Evolutionary conservation across 2,888 invertebrate genomes (phyloP).

Genomic region (Leistus spinibarbis): DNA sequence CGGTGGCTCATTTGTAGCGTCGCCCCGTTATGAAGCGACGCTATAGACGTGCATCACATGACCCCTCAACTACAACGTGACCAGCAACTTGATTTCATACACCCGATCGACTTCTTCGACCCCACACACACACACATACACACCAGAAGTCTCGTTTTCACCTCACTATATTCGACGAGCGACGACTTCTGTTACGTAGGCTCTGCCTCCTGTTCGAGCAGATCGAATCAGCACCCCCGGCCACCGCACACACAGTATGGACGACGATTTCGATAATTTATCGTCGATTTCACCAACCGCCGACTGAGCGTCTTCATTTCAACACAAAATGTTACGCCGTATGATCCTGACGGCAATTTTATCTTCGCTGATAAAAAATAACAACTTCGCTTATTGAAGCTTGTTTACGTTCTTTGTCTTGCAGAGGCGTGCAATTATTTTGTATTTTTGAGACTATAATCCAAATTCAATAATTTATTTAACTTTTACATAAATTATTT

Average conservation of each 20-base stretch:
- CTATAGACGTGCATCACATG: slow-evolving; percentile 31
- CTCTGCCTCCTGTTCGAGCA: neutral
- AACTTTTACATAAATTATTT: no score
- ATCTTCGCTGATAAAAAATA: slow-evolving; percentile 27
- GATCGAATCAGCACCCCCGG: slow-evolving; percentile 2
- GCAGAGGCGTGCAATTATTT: neutral
- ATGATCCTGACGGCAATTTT: slow-evolving; percentile 17
- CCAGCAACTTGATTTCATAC: slow-evolving; percentile 15
- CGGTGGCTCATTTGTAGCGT: slow-evolving; percentile 35
- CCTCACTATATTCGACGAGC: slow-evolving; percentile 7
- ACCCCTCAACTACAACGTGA: slow-evolving; percentile 26
- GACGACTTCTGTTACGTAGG: neutral
- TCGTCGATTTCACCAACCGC: slow-evolving; percentile 24
- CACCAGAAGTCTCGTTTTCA: slow-evolving; percentile 12
- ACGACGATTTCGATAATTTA: slow-evolving; percentile 30
- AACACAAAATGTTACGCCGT: slow-evolving; percentile 1
- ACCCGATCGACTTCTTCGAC: neutral
- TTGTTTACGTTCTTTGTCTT: neutral
- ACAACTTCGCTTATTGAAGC: slow-evolving; percentile 24
- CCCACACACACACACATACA: neutral
- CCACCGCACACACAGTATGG: slow-evolving; percentile 1
- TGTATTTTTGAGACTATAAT: neutral
- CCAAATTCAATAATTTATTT: no score
- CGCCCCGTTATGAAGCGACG: slow-evolving; percentile 38
- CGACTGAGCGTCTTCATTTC: neutral